A percentile compares a stretch with the other conserved stretches of the same genome.
Conservation (phyloP, 1,140 invertebrate species). For the Aphelenchoides besseyi region DNA sequence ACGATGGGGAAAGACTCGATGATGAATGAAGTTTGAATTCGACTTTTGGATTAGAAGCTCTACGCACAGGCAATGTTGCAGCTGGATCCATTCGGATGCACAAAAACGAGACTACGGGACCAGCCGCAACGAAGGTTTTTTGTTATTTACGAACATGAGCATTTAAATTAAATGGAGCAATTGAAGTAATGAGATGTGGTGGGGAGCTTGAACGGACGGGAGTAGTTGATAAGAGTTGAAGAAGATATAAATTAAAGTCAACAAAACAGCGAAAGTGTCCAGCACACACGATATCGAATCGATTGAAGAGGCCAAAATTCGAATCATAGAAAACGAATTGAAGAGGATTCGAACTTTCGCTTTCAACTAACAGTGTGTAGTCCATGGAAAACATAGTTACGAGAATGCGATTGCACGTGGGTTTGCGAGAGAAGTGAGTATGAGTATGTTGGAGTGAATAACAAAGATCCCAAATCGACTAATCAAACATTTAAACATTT, state of each 20-base stretch:
- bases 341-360: not conserved
- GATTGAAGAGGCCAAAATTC: not conserved
- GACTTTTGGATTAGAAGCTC: conserved; percentile 1
- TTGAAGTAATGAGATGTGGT: not conserved
- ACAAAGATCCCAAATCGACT: not conserved
- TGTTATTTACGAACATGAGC: not conserved
- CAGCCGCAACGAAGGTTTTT: not conserved
- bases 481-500: not conserved
- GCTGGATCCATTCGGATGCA: not conserved
- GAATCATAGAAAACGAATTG: not conserved
- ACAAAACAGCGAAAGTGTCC: not conserved
- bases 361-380: not conserved
- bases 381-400: too few species aligned
- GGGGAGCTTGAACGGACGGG: not conserved
- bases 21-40: conserved; percentile 3
- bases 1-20: not conserved
- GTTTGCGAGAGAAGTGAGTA: not conserved
- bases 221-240: not conserved
- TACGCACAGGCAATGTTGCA: not conserved
- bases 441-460: not conserved
- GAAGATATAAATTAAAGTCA: not conserved
- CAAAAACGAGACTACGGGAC: not conserved
- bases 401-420: not conserved
- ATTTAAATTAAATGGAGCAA: not conserved
- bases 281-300: not conserved